Evolutionary conservation across 1,140 invertebrate genomes (phyloP).

Genomic region (Prorops nasuta): DNA sequence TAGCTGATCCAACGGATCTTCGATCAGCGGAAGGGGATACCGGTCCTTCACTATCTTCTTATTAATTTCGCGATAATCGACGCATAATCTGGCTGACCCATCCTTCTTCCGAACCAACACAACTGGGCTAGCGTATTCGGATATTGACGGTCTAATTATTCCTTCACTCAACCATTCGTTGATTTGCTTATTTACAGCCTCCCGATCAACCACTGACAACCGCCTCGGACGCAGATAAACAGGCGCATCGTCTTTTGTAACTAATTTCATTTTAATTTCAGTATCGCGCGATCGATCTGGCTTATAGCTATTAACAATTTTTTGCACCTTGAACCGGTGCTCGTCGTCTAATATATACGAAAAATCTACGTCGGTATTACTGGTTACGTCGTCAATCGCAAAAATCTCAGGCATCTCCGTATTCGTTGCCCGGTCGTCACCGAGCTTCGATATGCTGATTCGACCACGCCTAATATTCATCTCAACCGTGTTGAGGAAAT

Average conservation of each 20-base stretch:
- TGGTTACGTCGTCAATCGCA: neutral
- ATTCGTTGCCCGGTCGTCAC: neutral
- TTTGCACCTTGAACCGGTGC: neutral
- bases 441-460: neutral
- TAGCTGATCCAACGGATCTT: constrained; percentile 47
- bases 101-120: constrained; percentile 55
- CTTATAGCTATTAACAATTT: neutral
- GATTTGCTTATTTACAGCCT: constrained; percentile 1
- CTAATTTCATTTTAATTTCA: neutral
- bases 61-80: constrained; percentile 40
- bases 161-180: constrained; percentile 3
- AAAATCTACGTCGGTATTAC: neutral
- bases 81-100: constrained; percentile 43
- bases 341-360: neutral
- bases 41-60: constrained; percentile 14
- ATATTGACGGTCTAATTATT: constrained; percentile 39
- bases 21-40: constrained; percentile 5
- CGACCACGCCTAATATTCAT: neutral
- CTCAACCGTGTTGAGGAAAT: neutral
- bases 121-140: constrained; percentile 53
- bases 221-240: constrained; percentile 2
- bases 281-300: neutral
- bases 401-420: neutral
- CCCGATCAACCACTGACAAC: neutral
- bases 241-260: constrained; percentile 5